These are phyloP conservation scores for Tuberolachnus salignus DNA, from an alignment of 2,888 invertebrate genomes.

Conservation along the genomic window DNA sequence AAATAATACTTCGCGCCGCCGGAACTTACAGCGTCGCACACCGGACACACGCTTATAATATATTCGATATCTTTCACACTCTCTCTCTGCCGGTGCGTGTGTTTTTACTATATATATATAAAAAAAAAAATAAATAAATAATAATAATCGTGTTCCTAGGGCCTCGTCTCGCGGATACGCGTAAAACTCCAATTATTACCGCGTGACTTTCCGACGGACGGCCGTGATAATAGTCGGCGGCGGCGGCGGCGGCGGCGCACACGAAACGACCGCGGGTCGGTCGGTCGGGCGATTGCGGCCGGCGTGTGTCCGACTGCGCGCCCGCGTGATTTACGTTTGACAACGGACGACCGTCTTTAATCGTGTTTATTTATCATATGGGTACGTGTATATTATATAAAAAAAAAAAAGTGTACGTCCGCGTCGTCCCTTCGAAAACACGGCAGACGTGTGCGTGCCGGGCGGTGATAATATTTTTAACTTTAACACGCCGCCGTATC, in stretches of 20 bases:
- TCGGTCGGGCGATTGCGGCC: not conserved
- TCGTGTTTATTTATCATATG: slow-evolving; percentile 49
- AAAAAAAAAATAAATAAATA: too few species aligned
- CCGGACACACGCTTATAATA: too few species aligned
- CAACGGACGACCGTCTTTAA: slow-evolving; percentile 35
- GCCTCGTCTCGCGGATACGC: too few species aligned
- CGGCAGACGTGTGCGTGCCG: slow-evolving; percentile 8
- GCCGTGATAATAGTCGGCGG: not conserved
- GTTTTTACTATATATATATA: too few species aligned
- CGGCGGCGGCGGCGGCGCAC: slow-evolving; percentile 20
- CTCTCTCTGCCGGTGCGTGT: not conserved
- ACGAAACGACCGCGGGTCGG: slow-evolving; percentile 18
- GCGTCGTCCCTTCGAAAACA: not conserved
- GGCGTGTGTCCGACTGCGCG: not conserved
- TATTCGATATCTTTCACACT: not conserved
- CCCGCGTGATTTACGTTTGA: slow-evolving; percentile 42
- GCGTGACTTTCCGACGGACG: slow-evolving; percentile 43
- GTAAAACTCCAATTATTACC: slow-evolving; percentile 40
- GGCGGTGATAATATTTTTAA: not conserved
- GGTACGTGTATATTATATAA: too few species aligned
- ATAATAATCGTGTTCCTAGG: too few species aligned
- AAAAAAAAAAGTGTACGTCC: too few species aligned
- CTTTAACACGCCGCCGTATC: slow-evolving; percentile 7
- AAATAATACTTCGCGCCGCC: too few species aligned
- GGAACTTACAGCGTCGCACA: too few species aligned